Percentiles rank a stretch among this genome's conserved stretches.
Evolutionary conservation across 2,888 invertebrate genomes (phyloP).

Genomic region (Mellilla xanthometata): DNA sequence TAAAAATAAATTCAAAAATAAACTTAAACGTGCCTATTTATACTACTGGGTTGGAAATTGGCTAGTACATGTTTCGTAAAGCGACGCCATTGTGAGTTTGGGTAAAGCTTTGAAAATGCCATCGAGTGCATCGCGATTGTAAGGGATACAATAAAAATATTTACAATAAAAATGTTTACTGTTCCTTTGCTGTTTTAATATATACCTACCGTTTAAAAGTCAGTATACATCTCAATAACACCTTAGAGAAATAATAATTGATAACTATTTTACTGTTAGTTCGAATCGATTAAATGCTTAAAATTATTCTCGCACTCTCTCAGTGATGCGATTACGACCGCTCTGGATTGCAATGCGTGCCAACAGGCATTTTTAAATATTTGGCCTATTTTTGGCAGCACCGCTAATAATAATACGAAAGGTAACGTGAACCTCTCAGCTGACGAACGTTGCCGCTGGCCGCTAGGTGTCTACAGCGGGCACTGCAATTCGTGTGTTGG

Average conservation of each 20-base stretch:
- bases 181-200: conserved; percentile 67
- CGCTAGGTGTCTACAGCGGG: conserved; percentile 38
- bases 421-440: conserved; percentile 78
- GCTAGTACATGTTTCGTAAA: conserved; percentile 11
- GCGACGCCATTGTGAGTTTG: conserved; percentile 49
- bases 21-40: conserved; percentile 43
- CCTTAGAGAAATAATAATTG: no score
- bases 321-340: conserved; percentile 61
- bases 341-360: conserved; percentile 62
- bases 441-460: conserved; percentile 46
- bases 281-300: conserved; percentile 14
- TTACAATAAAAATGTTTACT: conserved; percentile 82
- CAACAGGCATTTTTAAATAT: conserved; percentile 76
- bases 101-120: conserved; percentile 54
- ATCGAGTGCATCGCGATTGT: conserved; percentile 69
- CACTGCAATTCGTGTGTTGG: conserved; percentile 38
- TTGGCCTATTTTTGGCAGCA: conserved; percentile 76
- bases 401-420: conserved; percentile 79
- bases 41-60: conserved; percentile 15
- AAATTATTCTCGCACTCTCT: conserved; percentile 40
- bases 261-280: no score
- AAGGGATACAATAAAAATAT: conserved; percentile 78
- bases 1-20: conserved; percentile 29
- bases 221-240: background rate
- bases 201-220: no score